Conservation (phyloP, 2,797 vertebrate genomes). For the Oryzias dopingdopingensis region DNA sequence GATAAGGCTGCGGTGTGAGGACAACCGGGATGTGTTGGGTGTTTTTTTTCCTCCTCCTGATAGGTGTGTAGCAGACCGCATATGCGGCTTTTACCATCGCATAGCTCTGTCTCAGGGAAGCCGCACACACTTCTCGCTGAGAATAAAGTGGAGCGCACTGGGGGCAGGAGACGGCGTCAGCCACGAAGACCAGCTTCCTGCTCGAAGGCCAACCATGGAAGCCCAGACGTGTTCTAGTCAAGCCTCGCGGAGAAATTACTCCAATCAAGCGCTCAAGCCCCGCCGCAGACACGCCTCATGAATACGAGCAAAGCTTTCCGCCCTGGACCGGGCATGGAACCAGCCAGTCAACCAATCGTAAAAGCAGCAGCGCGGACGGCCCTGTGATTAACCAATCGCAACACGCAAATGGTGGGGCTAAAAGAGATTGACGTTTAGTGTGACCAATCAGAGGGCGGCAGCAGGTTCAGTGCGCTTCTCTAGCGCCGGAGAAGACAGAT, state of each 20-base stretch:
- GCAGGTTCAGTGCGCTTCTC: constrained; percentile 74
- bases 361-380: neutral
- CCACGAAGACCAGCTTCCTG: constrained; percentile 48
- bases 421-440: constrained; percentile 1
- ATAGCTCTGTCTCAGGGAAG: constrained; percentile 67
- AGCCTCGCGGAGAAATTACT: constrained; percentile 9
- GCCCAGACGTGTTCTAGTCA: constrained; percentile 10
- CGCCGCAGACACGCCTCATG: constrained; percentile 63
- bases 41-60: constrained; percentile 59
- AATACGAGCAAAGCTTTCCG: constrained; percentile 45
- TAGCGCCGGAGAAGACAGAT: constrained; percentile 59
- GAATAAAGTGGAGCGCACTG: constrained; percentile 74
- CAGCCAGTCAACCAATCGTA: constrained; percentile 52
- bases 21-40: constrained; percentile 41
- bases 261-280: constrained; percentile 58
- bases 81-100: constrained; percentile 84
- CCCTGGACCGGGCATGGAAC: constrained; percentile 59
- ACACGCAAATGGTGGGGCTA: neutral
- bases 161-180: constrained; percentile 72
- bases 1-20: constrained; percentile 50
- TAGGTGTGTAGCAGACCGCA: constrained; percentile 75
- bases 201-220: constrained; percentile 53
- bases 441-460: constrained; percentile 52
- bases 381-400: constrained; percentile 46
- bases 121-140: constrained; percentile 72